Conservation (phyloP, 2,888 invertebrate genomes). For the Muschampia plurimacula region DNA sequence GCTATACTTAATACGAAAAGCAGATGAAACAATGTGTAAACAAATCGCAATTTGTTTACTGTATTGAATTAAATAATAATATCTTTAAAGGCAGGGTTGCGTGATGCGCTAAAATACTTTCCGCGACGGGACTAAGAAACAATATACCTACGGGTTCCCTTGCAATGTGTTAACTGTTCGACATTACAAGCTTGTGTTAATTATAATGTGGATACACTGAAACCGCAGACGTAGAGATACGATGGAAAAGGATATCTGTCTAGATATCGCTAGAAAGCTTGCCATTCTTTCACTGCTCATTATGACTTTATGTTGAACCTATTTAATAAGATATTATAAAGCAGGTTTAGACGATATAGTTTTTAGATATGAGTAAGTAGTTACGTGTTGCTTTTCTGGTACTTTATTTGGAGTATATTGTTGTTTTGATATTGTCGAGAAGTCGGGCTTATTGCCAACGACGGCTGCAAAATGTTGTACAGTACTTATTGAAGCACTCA, state of each 20-base stretch:
- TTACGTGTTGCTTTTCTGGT: neutral
- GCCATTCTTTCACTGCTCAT: no score
- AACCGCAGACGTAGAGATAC: neutral
- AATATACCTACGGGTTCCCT: neutral
- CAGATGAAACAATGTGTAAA: slow-evolving; percentile 17
- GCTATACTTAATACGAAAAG: slow-evolving; percentile 1
- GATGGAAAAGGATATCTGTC: no score
- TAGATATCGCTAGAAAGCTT: no score
- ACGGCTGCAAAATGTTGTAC: neutral
- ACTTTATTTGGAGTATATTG: neutral
- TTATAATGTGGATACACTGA: neutral
- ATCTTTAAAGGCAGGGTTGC: neutral
- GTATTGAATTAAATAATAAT: neutral
- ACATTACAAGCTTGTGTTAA: neutral
- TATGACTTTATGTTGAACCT: no score
- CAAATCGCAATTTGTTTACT: slow-evolving; percentile 18
- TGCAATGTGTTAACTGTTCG: neutral
- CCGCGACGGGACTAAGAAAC: neutral
- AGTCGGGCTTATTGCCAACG: slow-evolving; percentile 15
- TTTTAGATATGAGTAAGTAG: neutral
- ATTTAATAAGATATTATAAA: neutral
- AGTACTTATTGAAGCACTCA: neutral
- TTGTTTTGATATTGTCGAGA: slow-evolving; percentile 25
- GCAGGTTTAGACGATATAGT: neutral
- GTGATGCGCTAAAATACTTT: neutral